Conservation (phyloP, 1,140 invertebrate species). For the Musca vetustissima region DNA sequence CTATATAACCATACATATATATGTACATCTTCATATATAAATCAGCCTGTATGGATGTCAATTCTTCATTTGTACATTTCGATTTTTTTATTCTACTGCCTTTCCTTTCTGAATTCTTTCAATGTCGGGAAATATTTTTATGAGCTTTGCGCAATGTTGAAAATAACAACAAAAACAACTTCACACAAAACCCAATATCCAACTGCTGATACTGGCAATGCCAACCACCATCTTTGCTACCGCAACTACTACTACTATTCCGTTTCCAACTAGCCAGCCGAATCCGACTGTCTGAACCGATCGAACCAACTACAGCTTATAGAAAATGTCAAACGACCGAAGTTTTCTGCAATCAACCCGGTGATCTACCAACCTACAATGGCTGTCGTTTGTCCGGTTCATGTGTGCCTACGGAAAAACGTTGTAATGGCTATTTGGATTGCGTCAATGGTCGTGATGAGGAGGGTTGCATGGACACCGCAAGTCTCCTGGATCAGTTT, state of each 20-base stretch:
- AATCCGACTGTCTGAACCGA: not conserved
- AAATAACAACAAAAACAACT: no score
- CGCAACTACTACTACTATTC: not conserved
- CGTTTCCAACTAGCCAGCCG: not conserved
- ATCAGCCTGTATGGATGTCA: no score
- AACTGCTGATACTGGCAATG: not conserved
- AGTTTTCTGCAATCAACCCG: constrained; percentile 71
- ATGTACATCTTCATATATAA: no score
- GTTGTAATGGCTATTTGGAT: constrained; percentile 86
- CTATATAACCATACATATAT: no score
- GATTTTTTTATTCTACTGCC: no score
- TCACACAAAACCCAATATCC: not conserved
- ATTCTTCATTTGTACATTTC: constrained; percentile 7
- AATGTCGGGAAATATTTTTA: not conserved
- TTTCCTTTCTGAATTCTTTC: constrained; percentile 11
- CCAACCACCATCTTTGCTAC: no score
- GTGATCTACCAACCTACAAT: constrained; percentile 50
- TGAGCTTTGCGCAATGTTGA: not conserved
- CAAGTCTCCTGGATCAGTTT: constrained; percentile 86
- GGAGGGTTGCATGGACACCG: constrained; percentile 71
- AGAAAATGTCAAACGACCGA: no score
- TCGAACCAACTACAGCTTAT: constrained; percentile 75
- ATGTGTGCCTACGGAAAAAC: constrained; percentile 83
- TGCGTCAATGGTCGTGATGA: constrained; percentile 87
- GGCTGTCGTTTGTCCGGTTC: constrained; percentile 63